Base-by-base conservation (phyloP, 2,797 vertebrate species). In the Periparus ater region DNA sequence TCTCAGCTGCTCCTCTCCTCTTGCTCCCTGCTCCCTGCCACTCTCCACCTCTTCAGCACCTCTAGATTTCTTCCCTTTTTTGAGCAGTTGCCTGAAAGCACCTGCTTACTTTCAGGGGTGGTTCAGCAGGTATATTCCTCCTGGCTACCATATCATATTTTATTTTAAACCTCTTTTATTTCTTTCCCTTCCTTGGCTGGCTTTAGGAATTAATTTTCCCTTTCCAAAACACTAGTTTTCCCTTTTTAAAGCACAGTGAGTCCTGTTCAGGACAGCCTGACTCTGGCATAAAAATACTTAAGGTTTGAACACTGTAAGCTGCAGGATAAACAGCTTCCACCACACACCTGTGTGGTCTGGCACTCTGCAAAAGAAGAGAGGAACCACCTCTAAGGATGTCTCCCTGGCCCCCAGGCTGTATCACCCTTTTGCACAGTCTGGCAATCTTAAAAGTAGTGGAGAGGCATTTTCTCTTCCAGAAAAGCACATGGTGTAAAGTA, bases 21-120 rank as follows among this genome's bases (percentile, higher is more conserved):
- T 80, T 47, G 1, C 26, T 45, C 11, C 32, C 45, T 86, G 68
- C 50, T 89, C 21, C 45, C 30, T 57, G 45, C 11, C 15, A 72
- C 66, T 30, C 34, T 78, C 50, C 61, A 73, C 18, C 51, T 84
- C 79, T 91, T 94, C 30, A 47, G 80, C 40, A 95, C 61, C 63
- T 91, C 85, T 94, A 63, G 42, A 72, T 89, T 88, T 86, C 68
- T 92, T 87, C 47, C 51, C 36, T 84, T 88, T 54, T 93, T 91
- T 63, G 26, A 94, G 88, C 85, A 88, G 73, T 61, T 42, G 42
- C 42, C 76, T 81, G 42, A 81, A 73, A 92, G 57, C 73, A 94
- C 77, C 88, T 96, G 85, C 73, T 96, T 96, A 88, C 71, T 89
- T 58, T 76, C 88, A 85, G 51, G 40, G 34, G 36, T 71, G 29